phyloP scores from a whole-genome alignment of 2,113 vertebrate genomes.

The Cervus canadensis region DNA sequence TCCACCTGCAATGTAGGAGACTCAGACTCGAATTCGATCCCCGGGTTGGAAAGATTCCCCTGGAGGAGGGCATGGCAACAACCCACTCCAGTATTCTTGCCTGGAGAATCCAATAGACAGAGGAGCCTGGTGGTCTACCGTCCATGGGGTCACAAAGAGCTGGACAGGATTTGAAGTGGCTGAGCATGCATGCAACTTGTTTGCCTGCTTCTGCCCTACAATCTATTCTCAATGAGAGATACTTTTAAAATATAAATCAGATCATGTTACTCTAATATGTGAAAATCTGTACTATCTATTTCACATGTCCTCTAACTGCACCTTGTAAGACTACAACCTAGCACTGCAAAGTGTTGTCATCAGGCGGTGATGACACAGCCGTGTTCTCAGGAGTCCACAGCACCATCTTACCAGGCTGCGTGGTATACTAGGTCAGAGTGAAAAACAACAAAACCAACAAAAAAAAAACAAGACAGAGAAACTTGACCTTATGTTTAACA shows the following conservation, averaged over 20 bases:
- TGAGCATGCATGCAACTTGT: neutral
- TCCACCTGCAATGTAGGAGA: neutral
- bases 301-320: neutral
- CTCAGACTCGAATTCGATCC: neutral
- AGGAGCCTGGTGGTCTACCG: neutral
- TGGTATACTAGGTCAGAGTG: neutral
- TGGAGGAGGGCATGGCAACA: neutral
- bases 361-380: neutral
- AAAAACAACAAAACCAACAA: neutral
- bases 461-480: neutral
- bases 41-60: neutral
- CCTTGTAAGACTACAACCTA: neutral
- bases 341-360: neutral
- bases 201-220: neutral
- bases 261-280: neutral
- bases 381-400: neutral
- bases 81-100: neutral
- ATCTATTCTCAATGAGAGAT: neutral
- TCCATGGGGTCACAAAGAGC: neutral
- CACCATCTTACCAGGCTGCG: neutral
- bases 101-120: neutral
- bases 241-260: neutral
- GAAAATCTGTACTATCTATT: neutral
- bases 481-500: neutral
- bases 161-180: neutral